Evolutionary conservation across 64 coral and sea anemone species (phyloP), one percentile per base, ranked within the genome.

Genomic region (Montipora foliosa): DNA sequence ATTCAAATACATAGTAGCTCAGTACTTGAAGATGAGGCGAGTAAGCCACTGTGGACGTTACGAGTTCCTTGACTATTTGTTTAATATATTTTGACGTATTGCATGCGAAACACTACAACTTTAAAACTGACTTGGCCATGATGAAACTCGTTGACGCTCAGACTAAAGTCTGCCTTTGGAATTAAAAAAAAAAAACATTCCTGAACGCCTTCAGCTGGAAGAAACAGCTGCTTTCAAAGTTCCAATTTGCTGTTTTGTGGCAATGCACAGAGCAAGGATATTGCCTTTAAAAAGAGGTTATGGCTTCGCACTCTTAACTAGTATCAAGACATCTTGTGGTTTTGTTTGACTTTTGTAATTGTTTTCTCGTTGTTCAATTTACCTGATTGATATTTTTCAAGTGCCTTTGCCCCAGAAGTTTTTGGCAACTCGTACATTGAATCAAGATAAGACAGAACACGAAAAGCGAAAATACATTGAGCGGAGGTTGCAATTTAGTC

Each of bases 271-370:
- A 15, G 13, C 44, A 78, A 82, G 58, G 4, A 44, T 22, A 49
- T 71, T 86, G 66, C 44, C 66, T 13, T 10, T 86, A 46, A 16
- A 69, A n/a, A 68, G 37, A 50, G 3, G 22, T 86, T 49, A 45
- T 72, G 82, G 8, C 22, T 9, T 49, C 45, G 67, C 44, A 46
- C 82, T 6, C 62, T 71, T 48, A 71, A n/a, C 80, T 66, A 72
- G 17, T 51, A 86, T 72, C 64, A 24, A 13, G 19, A 49, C 5
- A 50, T 22, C 67, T 86, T 46, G 44, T 48, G 19, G 45, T 71
- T 86, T 71, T 86, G 82, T 86, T 71, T 48, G 66, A 12, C 80
- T 66, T 67, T 84, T 46, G 67, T 67, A 49, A 24, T 84, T 19
- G 47, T 84, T 68, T 76, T 68, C 67, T 44, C 9, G 44, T 84